Percentiles rank a stretch among this genome's conserved stretches.
phyloP scores from a whole-genome alignment of 2,113 vertebrate species.

The Poeciliopsis turrubarensis region DNA sequence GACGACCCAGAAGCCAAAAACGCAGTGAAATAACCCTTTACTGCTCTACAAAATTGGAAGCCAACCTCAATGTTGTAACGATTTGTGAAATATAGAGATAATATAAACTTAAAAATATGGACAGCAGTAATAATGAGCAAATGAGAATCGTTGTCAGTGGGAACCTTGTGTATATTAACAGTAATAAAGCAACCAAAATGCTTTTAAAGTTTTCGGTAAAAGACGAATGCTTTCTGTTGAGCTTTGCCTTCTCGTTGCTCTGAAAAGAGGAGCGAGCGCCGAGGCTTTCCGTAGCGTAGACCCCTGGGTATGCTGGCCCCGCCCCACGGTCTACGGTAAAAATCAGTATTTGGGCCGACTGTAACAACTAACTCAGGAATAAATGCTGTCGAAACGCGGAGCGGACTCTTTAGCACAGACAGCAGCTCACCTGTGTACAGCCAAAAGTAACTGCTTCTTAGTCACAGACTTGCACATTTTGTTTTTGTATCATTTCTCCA shows the following conservation, averaged over 20 bases:
- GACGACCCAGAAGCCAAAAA: not conserved
- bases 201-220: conserved; percentile 2
- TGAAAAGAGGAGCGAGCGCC: conserved; percentile 23
- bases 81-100: not conserved
- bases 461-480: conserved; percentile 60
- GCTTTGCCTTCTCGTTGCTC: conserved; percentile 4
- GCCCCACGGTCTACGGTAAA: conserved; percentile 43
- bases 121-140: no score
- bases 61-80: no score
- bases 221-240: conserved; percentile 22
- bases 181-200: conserved; percentile 18
- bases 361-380: conserved; percentile 75
- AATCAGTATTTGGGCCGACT: conserved; percentile 70
- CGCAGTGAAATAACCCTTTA: not conserved
- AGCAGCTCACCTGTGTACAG: conserved; percentile 19
- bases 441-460: conserved; percentile 34
- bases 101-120: not conserved
- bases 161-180: conserved; percentile 3
- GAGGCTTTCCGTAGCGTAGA: conserved; percentile 36
- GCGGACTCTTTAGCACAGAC: conserved; percentile 8
- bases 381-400: conserved; percentile 16
- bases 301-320: conserved; percentile 59
- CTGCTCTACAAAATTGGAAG: no score
- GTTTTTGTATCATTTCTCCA: conserved; percentile 25
- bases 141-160: not conserved